These are phyloP conservation scores for Tuberolachnus salignus DNA, from an alignment of 2,888 invertebrate genomes.

Conservation along the genomic window DNA sequence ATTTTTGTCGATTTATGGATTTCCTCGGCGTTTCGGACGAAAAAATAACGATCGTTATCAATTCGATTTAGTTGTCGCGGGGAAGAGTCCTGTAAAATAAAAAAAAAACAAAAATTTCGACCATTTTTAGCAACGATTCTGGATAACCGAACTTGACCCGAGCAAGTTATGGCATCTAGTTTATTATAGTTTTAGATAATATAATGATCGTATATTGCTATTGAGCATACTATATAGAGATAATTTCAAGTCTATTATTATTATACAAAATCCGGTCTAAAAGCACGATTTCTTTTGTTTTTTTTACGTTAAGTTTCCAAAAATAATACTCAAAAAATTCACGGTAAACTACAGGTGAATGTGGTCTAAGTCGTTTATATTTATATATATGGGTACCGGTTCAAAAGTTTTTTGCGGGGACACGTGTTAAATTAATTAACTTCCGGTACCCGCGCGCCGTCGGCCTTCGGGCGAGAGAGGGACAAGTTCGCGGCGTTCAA, in stretches of 20 bases:
- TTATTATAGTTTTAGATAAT: no score
- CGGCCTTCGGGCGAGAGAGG: neutral
- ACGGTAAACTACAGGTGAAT: neutral
- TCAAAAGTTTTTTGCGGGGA: constrained; percentile 33
- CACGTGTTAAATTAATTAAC: constrained; percentile 53
- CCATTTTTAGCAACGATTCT: no score
- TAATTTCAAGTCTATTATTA: neutral
- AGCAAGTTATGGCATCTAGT: no score
- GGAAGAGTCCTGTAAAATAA: no score
- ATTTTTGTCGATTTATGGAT: no score
- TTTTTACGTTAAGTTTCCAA: constrained; percentile 19
- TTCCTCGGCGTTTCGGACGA: no score
- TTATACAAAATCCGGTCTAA: neutral
- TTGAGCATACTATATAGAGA: neutral
- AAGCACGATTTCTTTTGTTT: neutral
- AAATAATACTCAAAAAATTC: constrained; percentile 15
- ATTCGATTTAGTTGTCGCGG: no score
- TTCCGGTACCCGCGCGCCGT: constrained; percentile 22
- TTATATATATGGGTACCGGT: no score
- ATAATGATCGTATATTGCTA: no score
- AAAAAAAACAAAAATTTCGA: no score
- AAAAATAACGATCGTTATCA: no score
- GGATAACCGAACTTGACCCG: no score
- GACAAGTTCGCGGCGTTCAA: constrained; percentile 27
- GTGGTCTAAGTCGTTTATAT: constrained; percentile 9